Conservation (phyloP, 2,797 vertebrate genomes). For the Cryptoprocta ferox region DNA sequence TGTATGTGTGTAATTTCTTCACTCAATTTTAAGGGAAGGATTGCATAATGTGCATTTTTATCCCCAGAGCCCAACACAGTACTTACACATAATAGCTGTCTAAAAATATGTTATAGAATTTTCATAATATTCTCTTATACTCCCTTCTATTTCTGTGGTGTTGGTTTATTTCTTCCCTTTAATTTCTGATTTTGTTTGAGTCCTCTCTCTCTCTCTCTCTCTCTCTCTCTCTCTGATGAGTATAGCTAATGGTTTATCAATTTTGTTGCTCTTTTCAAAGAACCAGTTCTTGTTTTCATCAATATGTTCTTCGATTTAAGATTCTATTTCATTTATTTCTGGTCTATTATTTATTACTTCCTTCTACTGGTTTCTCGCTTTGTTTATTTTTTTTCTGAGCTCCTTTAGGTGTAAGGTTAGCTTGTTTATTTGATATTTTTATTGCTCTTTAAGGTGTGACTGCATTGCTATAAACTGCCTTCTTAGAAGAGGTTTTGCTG, state of each 20-base stretch:
- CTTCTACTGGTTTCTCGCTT: too few species aligned
- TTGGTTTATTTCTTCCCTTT: not conserved
- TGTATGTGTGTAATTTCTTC: not conserved
- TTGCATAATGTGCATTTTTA: not conserved
- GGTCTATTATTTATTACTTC: too few species aligned
- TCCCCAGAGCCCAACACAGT: not conserved
- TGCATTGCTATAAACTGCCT: too few species aligned
- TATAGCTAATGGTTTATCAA: not conserved
- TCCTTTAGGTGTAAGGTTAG: too few species aligned
- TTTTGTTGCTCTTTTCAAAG: not conserved
- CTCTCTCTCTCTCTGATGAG: not conserved
- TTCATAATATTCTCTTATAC: not conserved
- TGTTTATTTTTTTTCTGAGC: too few species aligned
- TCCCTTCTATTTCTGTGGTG: not conserved
- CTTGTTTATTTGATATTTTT: too few species aligned
- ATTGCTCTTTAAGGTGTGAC: too few species aligned
- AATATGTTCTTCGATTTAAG: too few species aligned
- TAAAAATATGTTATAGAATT: conserved; percentile 5
- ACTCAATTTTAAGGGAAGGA: not conserved
- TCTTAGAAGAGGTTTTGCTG: too few species aligned
- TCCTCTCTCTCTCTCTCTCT: not conserved
- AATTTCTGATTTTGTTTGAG: too few species aligned
- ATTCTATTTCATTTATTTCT: too few species aligned
- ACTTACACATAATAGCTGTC: not conserved
- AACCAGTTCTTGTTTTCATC: too few species aligned